Conservation (phyloP, 2,888 invertebrate species). For the Ephialtes manifestator region DNA sequence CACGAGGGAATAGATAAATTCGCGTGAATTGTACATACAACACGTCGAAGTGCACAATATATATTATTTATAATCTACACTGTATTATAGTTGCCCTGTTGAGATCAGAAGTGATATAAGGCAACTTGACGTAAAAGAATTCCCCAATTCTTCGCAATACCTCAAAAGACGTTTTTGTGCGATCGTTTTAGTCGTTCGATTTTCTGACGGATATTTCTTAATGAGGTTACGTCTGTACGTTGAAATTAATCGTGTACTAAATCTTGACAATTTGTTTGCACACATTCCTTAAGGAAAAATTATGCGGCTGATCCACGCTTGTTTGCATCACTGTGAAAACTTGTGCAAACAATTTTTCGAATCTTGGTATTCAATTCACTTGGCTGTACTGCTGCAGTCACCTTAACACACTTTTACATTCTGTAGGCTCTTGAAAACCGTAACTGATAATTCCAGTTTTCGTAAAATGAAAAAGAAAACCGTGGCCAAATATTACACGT, state of each 20-base stretch:
- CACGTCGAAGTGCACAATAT: slow-evolving; percentile 64
- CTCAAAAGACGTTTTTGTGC: slow-evolving; percentile 22
- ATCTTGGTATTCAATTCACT: slow-evolving; percentile 14
- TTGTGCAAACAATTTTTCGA: slow-evolving; percentile 14
- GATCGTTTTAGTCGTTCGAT: slow-evolving; percentile 32
- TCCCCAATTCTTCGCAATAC: slow-evolving; percentile 40
- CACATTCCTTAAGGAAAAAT: background rate
- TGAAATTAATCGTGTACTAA: slow-evolving; percentile 5
- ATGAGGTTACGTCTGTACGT: background rate
- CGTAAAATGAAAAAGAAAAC: slow-evolving; percentile 23
- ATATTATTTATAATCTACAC: slow-evolving; percentile 49
- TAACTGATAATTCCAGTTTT: slow-evolving; percentile 38
- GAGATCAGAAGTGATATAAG: slow-evolving; percentile 31
- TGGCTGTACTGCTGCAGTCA: slow-evolving; percentile 16
- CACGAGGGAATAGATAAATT: slow-evolving; percentile 22
- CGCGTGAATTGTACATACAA: slow-evolving; percentile 64
- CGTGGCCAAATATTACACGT: slow-evolving; percentile 55
- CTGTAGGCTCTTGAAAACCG: slow-evolving; percentile 26
- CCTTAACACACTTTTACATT: slow-evolving; percentile 54
- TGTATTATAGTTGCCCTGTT: slow-evolving; percentile 29
- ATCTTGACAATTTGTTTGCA: slow-evolving; percentile 7
- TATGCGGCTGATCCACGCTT: background rate
- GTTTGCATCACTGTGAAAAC: background rate
- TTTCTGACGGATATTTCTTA: slow-evolving; percentile 1
- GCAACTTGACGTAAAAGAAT: slow-evolving; percentile 33